phyloP scores from a whole-genome alignment of 2,888 invertebrate species.

The Palloptera scutellata region DNA sequence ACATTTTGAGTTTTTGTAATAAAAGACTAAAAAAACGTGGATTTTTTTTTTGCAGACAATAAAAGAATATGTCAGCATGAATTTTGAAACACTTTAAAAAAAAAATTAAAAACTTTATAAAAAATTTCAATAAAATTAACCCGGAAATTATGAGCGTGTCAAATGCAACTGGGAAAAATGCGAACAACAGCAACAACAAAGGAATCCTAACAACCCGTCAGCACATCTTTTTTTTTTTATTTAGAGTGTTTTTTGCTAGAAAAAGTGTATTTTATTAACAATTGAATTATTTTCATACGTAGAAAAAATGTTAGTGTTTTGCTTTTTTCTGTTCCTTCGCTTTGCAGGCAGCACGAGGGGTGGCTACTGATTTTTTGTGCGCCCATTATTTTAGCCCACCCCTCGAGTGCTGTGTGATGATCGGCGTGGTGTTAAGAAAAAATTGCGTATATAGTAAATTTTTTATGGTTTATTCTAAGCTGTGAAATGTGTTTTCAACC shows the following conservation, averaged over 20 bases:
- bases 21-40: constrained; percentile 26
- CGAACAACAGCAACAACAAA: constrained; percentile 29
- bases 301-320: constrained; percentile 39
- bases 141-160: constrained; percentile 49
- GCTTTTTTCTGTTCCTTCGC: constrained; percentile 25
- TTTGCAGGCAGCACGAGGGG: constrained; percentile 43
- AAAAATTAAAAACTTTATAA: constrained; percentile 32
- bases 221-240: constrained; percentile 37
- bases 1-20: constrained; percentile 23
- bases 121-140: constrained; percentile 48
- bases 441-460: constrained; percentile 34
- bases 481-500: constrained; percentile 37
- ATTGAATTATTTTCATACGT: constrained; percentile 60
- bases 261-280: constrained; percentile 50
- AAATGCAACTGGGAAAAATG: constrained; percentile 37
- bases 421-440: constrained; percentile 12
- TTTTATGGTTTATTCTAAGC: constrained; percentile 35
- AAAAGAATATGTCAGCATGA: constrained; percentile 37
- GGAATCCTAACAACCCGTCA: constrained; percentile 43
- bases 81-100: constrained; percentile 2
- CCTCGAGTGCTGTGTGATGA: constrained; percentile 43
- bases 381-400: constrained; percentile 57
- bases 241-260: constrained; percentile 46
- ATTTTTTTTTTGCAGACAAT: constrained; percentile 24
- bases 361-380: constrained; percentile 46